Evolutionary conservation across 1,140 invertebrate genomes (phyloP), one percentile per base, ranked within the genome.

Genomic region (Holcopasites calliopsidis): DNA sequence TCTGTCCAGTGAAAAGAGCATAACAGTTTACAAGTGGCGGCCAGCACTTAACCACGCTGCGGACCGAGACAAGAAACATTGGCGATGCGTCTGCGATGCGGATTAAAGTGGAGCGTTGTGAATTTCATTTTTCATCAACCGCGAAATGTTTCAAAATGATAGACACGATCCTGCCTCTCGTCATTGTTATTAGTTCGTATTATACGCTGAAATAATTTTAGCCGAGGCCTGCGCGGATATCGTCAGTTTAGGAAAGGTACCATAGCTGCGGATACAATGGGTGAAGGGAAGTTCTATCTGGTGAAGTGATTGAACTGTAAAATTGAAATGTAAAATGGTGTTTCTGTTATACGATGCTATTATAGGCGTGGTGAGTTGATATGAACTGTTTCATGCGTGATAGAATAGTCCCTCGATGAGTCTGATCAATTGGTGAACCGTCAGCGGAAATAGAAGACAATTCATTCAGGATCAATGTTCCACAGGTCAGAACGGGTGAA

Each of bases 21-120:
- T 76, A 71, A 75, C 68, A 83, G 80, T 83, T 83, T 70, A 68
- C 82, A 44, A 79, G 80, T 73, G 68, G 52, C 80, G 61, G 76
- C 77, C 80, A 65, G 33, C 72, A 82, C 80, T 79, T 71, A 65
- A 69, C 61, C 66, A 76, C 61, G 65, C 18, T n/a, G 44, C 16
- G 23, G 21, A 44, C 23, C 60, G 23, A 42, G 52, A 69, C 72
- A 58, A 55, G 72, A 49, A 68, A 75, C 49, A n/a, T n/a, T 55
- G 7, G 42, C 23, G 23, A 38, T 21, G 44, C 55, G 54, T 57
- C 52, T 49, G 62, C 28, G 52, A 75, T 54, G 28, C n/a, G 26
- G 38, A 65, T 73, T 44, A 44, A 73, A 73, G 35, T 73, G 38
- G 49, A 65, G 21, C 71, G 26, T 18, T 4, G 40, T 4, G 21